These are phyloP conservation scores for Papilio demoleus DNA, from an alignment of 2,888 invertebrate species.

Conservation along the genomic window DNA sequence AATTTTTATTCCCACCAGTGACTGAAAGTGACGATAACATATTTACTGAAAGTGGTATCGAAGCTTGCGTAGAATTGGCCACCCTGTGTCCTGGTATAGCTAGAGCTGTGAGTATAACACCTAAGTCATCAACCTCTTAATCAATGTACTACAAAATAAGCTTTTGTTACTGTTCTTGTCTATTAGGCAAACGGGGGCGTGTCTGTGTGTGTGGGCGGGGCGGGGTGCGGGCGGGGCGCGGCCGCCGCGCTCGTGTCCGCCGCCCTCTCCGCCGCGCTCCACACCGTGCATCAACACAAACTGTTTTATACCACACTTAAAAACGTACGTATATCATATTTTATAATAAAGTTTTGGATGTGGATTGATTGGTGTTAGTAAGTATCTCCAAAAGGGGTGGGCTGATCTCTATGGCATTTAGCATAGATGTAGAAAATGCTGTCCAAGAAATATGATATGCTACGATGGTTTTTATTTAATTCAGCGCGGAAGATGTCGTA, in stretches of 20 bases:
- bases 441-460: too few relatives aligned
- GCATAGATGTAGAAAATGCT: too few relatives aligned
- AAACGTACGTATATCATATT: conserved; percentile 76
- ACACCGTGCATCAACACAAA: conserved; percentile 73
- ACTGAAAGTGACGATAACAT: conserved; percentile 68
- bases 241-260: conserved; percentile 89
- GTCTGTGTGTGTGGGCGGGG: conserved; percentile 88
- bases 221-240: conserved; percentile 92
- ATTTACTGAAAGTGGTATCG: conserved; percentile 68
- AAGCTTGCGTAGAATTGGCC: conserved; percentile 68
- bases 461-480: too few relatives aligned
- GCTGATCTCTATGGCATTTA: too few relatives aligned
- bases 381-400: too few relatives aligned
- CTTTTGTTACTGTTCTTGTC: too few relatives aligned
- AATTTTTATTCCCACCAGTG: conserved; percentile 53
- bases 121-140: too few relatives aligned
- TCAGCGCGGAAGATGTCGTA: too few relatives aligned
- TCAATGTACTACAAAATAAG: too few relatives aligned
- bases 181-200: conserved; percentile 81
- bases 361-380: too few relatives aligned
- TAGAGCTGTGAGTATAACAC: conserved; percentile 59
- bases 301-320: conserved; percentile 92
- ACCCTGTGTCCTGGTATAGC: conserved; percentile 64
- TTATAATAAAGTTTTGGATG: too few relatives aligned
- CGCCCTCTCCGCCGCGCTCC: conserved; percentile 59